Evolutionary conservation across 2,113 vertebrate species (phyloP).

Genomic region (Notothenia coriiceps): DNA sequence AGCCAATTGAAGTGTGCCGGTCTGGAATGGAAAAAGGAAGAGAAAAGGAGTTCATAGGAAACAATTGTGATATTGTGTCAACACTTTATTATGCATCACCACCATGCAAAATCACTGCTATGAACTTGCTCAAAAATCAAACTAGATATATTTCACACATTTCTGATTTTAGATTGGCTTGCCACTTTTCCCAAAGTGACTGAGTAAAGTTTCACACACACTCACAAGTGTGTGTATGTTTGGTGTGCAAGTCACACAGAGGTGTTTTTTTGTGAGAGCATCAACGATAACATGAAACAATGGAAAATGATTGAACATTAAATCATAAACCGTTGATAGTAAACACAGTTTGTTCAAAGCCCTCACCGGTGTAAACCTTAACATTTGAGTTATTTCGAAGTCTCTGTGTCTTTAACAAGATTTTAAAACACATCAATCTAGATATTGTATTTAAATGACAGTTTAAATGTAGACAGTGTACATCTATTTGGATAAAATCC

Average conservation of each 20-base stretch:
- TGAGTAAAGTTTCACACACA: conserved; percentile 51
- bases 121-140: conserved; percentile 78
- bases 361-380: conserved; percentile 52
- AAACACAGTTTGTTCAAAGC: conserved; percentile 58
- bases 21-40: conserved; percentile 68
- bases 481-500: conserved; percentile 28
- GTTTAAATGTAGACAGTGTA: conserved; percentile 21
- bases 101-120: conserved; percentile 81
- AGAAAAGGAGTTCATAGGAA: conserved; percentile 67
- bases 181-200: conserved; percentile 66
- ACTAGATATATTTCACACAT: conserved; percentile 78
- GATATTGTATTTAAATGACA: conserved; percentile 13
- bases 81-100: conserved; percentile 82
- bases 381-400: conserved; percentile 31
- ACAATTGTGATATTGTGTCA: conserved; percentile 75
- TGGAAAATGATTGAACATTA: conserved; percentile 40
- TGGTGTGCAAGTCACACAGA: conserved; percentile 47
- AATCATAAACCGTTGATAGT: conserved; percentile 54
- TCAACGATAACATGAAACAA: conserved; percentile 35
- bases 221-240: conserved; percentile 49
- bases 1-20: conserved; percentile 71
- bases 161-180: conserved; percentile 76
- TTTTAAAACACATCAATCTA: conserved; percentile 19
- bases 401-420: conserved; percentile 14
- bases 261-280: conserved; percentile 31